Percentiles rank a stretch among this genome's conserved stretches.
Conservation (phyloP, 1,140 invertebrate species). For the Drosophila willistoni region DNA sequence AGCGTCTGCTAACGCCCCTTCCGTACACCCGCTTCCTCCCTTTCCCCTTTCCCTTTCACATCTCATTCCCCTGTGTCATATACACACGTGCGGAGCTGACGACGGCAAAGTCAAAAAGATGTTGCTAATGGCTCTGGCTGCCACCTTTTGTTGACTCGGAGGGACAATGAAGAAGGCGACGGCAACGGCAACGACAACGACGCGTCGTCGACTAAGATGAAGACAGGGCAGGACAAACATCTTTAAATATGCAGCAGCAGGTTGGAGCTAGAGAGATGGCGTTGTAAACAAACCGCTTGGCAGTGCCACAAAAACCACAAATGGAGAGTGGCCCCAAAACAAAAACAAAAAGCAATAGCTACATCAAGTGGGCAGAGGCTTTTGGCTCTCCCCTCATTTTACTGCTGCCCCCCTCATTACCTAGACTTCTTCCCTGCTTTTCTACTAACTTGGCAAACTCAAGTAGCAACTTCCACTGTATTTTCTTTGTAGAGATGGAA, state of each 20-base stretch:
- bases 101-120: constrained; percentile 64
- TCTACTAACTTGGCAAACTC: constrained; percentile 54
- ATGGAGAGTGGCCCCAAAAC: constrained; percentile 64
- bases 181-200: neutral
- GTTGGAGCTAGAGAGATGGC: constrained; percentile 37
- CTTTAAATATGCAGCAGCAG: constrained; percentile 76
- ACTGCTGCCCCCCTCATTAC: neutral
- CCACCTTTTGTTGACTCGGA: constrained; percentile 65
- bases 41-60: neutral
- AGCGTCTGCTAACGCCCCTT: constrained; percentile 59
- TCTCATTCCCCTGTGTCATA: constrained; percentile 9
- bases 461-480: constrained; percentile 58
- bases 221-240: constrained; percentile 52
- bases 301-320: constrained; percentile 44
- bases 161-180: constrained; percentile 20
- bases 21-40: neutral
- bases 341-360: constrained; percentile 38
- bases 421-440: too few relatives aligned
- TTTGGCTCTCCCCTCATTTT: constrained; percentile 1
- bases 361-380: constrained; percentile 23
- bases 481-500: constrained; percentile 25
- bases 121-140: constrained; percentile 65
- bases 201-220: constrained; percentile 16
- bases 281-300: constrained; percentile 59
- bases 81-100: constrained; percentile 45